Conservation (phyloP, 2,113 vertebrate species). For the Larimichthys crocea region DNA sequence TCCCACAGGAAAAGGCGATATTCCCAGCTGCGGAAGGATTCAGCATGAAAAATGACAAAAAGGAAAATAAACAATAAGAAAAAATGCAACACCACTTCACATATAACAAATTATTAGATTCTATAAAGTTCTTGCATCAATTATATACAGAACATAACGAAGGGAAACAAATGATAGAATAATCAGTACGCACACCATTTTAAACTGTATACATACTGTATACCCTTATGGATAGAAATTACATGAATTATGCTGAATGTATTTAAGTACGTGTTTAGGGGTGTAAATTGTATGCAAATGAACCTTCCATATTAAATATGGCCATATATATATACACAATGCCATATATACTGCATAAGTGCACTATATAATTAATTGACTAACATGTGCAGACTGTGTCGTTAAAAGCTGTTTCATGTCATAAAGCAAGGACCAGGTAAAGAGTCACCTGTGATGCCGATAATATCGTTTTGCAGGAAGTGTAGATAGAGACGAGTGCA, state of each 20-base stretch:
- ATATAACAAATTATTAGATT: background rate
- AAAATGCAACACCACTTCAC: background rate
- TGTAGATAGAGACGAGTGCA: slow-evolving; percentile 2
- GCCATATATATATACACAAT: too few species aligned
- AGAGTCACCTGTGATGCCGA: background rate
- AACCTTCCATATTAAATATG: background rate
- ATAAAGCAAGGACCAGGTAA: background rate
- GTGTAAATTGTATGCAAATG: background rate
- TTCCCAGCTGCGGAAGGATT: background rate
- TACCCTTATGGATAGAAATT: background rate
- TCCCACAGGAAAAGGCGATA: background rate
- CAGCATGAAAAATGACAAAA: background rate
- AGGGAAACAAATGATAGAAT: background rate
- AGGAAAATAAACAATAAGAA: background rate
- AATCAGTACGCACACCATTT: background rate
- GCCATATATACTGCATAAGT: background rate
- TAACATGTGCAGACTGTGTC: background rate
- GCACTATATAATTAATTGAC: background rate
- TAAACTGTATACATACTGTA: background rate
- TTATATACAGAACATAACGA: background rate
- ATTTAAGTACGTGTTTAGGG: background rate
- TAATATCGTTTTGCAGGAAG: slow-evolving; percentile 3
- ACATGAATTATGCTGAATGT: background rate
- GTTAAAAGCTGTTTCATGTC: background rate
- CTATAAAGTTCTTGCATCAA: background rate